Evolutionary conservation across 2,113 vertebrate genomes (phyloP), one percentile per base, ranked within the genome.

Genomic region (Notothenia rossii): DNA sequence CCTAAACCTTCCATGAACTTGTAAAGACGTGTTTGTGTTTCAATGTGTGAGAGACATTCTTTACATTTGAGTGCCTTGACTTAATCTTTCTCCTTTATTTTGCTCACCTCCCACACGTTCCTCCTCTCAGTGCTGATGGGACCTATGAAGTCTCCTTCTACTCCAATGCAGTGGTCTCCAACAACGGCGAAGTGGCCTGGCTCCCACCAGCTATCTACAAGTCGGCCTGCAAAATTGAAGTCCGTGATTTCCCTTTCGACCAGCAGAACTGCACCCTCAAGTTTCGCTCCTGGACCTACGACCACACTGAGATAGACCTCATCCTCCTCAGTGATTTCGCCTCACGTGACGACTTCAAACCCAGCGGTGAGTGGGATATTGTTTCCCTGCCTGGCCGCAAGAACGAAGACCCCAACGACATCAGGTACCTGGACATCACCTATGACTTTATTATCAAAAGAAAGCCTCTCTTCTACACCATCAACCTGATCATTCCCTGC

Each of bases 181-280:
- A 92, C 89, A 95, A 94, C 0, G 95, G 95, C 0, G 93, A 96
- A 73, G 94, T 96, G 7, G 85, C 88, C 84, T 96, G 95, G 95
- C 93, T 96, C 55, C 95, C 95, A 4, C 95, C 95, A 5, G 95
- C 95, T 13, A 96, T 96, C 87, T 96, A 96, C 82, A 96, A 95
- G 72, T 96, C 95, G 0, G 95, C 95, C 53, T 96, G 95, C 86
- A 96, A 95, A 85, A 96, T 96, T 0, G 95, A 96, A 81, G 95
- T 96, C 8, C 94, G 94, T 5, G 92, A 96, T 87, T 96, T 96
- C 63, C 95, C 95, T 20, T 96, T 96, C 18, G 95, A 96, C 93
- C 95, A 96, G 86, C 95, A 96, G 87, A 96, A 96, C 92, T 96
- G 95, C 83, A 96, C 95, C 1, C 93, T 96, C 53, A 95, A 95